Evolutionary conservation across 2,797 vertebrate species (phyloP).

Genomic region (Xenentodon cancila): DNA sequence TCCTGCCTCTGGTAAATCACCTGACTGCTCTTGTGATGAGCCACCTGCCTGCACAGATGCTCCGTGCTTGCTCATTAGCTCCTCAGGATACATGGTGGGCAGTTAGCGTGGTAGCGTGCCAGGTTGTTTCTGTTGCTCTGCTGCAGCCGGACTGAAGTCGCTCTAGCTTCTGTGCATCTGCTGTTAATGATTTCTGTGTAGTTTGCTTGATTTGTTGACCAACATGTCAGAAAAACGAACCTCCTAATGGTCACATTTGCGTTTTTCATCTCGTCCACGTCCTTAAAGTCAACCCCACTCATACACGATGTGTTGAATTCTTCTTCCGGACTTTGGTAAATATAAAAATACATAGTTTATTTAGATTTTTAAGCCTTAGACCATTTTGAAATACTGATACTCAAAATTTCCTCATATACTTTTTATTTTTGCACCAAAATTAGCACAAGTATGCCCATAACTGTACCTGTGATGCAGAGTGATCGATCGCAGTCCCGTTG

Average conservation of each 20-base stretch:
- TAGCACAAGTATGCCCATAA: too few relatives aligned
- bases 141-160: slow-evolving; percentile 7
- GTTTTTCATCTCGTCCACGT: background rate
- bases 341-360: too few relatives aligned
- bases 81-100: slow-evolving; percentile 35
- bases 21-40: slow-evolving; percentile 58
- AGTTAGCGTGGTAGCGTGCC: slow-evolving; percentile 23
- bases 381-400: too few relatives aligned
- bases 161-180: slow-evolving; percentile 1
- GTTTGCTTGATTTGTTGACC: background rate
- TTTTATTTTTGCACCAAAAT: too few relatives aligned
- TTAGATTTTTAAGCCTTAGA: too few relatives aligned
- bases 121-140: slow-evolving; percentile 28
- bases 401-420: too few relatives aligned
- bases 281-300: background rate
- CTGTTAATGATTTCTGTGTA: slow-evolving; percentile 10
- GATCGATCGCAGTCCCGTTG: too few relatives aligned
- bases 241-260: background rate
- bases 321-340: too few relatives aligned
- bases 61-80: slow-evolving; percentile 52
- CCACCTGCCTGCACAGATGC: slow-evolving; percentile 71
- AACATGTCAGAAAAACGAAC: background rate
- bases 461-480: too few relatives aligned
- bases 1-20: slow-evolving; percentile 42
- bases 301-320: too few relatives aligned